Evolutionary conservation across 2,113 vertebrate species (phyloP), one percentile per base, ranked within the genome.

Genomic region (Petaurus breviceps): DNA sequence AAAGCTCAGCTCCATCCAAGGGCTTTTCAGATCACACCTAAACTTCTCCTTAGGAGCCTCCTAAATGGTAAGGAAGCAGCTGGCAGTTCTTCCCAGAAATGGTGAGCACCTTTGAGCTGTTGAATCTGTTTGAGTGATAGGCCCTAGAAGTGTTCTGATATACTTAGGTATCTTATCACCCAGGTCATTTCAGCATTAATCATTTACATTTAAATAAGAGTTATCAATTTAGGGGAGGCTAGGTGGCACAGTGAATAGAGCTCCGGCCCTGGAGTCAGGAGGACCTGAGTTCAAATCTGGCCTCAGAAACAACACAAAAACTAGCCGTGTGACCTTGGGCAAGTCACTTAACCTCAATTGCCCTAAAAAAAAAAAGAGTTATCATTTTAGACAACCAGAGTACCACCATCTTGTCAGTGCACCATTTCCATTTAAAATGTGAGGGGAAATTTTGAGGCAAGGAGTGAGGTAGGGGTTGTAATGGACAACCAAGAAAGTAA

Each of bases 81-180:
- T 93, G 92, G 89, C 94, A 55, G 90, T 54, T 37, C 28, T 94
- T 37, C 49, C 7, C 5, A 19, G 93, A 96, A 52, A 92, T 0
- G 92, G 84, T 61, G 28, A 61, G 57, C 28, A 61, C 11, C 10
- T 31, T 9, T 12, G 26, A 61, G 95, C 92, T 91, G n/a, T 19
- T 6, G 68, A 28, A 84, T 94, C 95, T 47, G 3, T 55, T 95
- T 94, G 84, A 95, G n/a, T 91, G 43, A 94, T 92, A 90, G 94
- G 47, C 24, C 92, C 46, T 90, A 61, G 91, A 93, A 96, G 90
- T n/a, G 49, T 95, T 95, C 94, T 51, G 47, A 91, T 90, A 52
- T 51, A 90, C 47, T 89, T 50, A 84, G 92, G 93, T 94, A 98
- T 98, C 84, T 95, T 54, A 96, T 95, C 94, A 90, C 90, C 46